phyloP scores from a whole-genome alignment of 2,113 vertebrate species.

The Taxidea taxus region DNA sequence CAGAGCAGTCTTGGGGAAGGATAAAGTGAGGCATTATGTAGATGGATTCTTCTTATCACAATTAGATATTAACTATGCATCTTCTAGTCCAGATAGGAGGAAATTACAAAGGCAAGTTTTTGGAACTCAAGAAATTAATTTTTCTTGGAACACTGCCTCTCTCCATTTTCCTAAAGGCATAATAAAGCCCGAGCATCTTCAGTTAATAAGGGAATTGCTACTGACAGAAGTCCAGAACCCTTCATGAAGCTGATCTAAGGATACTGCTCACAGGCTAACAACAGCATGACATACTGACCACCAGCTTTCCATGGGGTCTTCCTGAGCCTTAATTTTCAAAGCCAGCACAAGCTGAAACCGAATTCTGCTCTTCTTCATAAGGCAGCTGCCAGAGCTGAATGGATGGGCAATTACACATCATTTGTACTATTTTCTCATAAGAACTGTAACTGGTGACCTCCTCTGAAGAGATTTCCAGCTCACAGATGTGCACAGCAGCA shows the following conservation, averaged over 20 bases:
- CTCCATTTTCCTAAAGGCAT: not conserved
- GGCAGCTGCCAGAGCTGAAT: not conserved
- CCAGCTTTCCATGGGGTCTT: not conserved
- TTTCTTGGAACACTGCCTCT: not conserved
- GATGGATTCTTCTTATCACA: not conserved
- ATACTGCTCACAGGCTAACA: not conserved
- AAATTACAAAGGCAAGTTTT: conserved; percentile 22
- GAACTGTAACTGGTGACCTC: not conserved
- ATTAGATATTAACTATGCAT: not conserved
- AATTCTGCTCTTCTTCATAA: not conserved
- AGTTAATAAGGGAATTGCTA: not conserved
- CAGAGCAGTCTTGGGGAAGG: not conserved
- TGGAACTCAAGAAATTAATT: not conserved
- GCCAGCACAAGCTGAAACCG: not conserved
- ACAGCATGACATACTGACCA: not conserved
- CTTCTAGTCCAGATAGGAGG: not conserved
- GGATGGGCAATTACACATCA: not conserved
- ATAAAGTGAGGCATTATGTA: not conserved
- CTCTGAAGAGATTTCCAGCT: not conserved
- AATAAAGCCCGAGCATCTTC: not conserved
- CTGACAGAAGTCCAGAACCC: not conserved
- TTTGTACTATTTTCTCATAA: not conserved
- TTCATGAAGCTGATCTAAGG: not conserved
- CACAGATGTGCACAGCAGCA: not conserved
- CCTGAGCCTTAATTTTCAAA: not conserved